These are phyloP conservation scores for Paguma larvata DNA, from an alignment of 2,797 vertebrate species.

Conservation along the genomic window DNA sequence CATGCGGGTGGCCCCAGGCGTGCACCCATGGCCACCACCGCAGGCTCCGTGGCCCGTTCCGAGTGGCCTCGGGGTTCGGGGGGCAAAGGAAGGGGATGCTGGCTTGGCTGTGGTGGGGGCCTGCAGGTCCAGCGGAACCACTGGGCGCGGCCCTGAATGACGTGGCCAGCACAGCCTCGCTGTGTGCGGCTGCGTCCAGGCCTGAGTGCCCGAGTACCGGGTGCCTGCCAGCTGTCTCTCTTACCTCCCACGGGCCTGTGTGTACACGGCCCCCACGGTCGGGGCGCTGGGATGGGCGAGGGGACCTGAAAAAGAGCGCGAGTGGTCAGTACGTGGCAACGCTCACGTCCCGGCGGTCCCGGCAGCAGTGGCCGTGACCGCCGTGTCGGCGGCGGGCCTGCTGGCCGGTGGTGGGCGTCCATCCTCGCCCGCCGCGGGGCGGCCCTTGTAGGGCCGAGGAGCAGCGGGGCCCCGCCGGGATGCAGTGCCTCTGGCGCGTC, in stretches of 20 bases:
- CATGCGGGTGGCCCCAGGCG: not conserved
- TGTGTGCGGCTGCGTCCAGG: not conserved
- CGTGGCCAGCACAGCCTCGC: not conserved
- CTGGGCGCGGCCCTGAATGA: not conserved
- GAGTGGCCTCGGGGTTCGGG: not conserved
- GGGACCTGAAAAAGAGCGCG: not conserved
- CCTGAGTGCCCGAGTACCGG: not conserved
- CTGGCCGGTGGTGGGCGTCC: not conserved
- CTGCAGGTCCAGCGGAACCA: not conserved
- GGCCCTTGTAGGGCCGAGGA: not conserved
- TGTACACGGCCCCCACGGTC: not conserved
- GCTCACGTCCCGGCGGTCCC: not conserved
- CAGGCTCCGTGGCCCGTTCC: not conserved
- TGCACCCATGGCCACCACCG: no score
- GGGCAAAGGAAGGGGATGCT: not conserved
- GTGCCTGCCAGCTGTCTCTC: not conserved
- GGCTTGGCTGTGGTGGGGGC: not conserved
- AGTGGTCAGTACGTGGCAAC: no score
- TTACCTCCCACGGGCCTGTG: no score
- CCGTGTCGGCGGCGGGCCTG: fast-evolving
- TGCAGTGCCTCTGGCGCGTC: fast-evolving
- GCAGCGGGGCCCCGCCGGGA: fast-evolving
- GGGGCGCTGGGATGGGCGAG: not conserved
- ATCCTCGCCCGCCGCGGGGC: not conserved
- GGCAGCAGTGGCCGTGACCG: not conserved